Evolutionary conservation across 2,797 vertebrate genomes (phyloP).

Genomic region (Vultur gryphus): DNA sequence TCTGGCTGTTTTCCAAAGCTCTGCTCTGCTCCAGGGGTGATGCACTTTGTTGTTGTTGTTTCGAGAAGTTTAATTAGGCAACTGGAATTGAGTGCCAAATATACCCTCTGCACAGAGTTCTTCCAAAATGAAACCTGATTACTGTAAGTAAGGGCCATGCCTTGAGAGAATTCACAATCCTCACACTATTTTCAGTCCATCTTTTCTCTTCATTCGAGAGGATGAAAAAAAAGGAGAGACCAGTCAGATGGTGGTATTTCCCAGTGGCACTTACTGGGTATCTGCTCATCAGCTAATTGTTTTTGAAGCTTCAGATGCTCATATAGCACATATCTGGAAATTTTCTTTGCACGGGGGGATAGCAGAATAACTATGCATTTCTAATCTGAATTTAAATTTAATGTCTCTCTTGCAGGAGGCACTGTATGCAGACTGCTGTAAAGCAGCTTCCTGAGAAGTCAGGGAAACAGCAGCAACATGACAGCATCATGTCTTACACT

Average conservation of each 20-base stretch:
- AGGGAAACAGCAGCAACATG: not conserved
- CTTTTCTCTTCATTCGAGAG: not conserved
- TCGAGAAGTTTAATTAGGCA: not conserved
- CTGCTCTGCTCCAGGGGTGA: not conserved
- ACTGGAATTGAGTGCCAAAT: not conserved
- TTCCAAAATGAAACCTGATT: conserved; percentile 1
- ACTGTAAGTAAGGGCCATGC: not conserved
- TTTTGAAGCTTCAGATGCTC: not conserved
- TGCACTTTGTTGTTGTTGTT: not conserved
- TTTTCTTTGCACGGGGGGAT: not conserved
- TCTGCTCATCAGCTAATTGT: not conserved
- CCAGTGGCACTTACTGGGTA: not conserved
- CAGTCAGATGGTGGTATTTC: not conserved
- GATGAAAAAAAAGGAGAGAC: not conserved
- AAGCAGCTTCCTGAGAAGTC: not conserved
- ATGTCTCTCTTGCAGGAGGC: not conserved
- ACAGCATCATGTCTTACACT: not conserved
- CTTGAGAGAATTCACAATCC: not conserved
- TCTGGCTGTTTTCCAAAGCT: not conserved
- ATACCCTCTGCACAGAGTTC: not conserved
- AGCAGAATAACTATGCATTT: not conserved
- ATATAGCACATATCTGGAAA: not conserved
- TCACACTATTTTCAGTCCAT: not conserved
- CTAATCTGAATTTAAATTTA: not conserved
- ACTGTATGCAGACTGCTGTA: not conserved